Evolutionary conservation across 2,888 invertebrate genomes (phyloP).

Genomic region (Hypena proboscidalis): DNA sequence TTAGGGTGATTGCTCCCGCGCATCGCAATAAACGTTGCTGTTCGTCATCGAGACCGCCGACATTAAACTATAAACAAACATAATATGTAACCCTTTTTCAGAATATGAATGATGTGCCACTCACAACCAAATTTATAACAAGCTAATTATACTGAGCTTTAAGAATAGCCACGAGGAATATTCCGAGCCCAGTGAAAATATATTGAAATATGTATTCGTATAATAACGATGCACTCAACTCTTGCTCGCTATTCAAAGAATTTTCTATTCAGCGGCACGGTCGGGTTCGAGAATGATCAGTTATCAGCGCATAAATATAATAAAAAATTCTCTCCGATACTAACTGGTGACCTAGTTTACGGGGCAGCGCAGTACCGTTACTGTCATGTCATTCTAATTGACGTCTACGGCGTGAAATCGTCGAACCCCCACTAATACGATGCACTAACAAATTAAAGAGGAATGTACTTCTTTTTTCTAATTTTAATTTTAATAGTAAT

Average conservation of each 20-base stretch:
- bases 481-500: conserved; percentile 28
- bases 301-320: conserved; percentile 27
- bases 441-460: conserved; percentile 19
- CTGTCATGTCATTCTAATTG: conserved; percentile 39
- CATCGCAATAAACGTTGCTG: no score
- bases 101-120: no score
- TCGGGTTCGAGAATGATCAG: neutral
- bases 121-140: no score
- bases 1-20: no score
- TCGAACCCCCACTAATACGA: conserved; percentile 9
- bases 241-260: neutral
- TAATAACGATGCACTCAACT: no score
- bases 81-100: no score
- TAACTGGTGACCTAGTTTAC: conserved; percentile 42
- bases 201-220: no score
- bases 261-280: neutral
- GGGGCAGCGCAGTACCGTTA: conserved; percentile 27
- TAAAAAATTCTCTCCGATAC: conserved; percentile 23
- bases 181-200: no score
- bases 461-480: conserved; percentile 30
- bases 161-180: no score
- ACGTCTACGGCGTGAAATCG: conserved; percentile 12
- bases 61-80: no score
- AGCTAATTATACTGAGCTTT: no score
- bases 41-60: no score